Evolutionary conservation across 1,140 invertebrate genomes (phyloP).

Genomic region (Cyclargus thomasi): DNA sequence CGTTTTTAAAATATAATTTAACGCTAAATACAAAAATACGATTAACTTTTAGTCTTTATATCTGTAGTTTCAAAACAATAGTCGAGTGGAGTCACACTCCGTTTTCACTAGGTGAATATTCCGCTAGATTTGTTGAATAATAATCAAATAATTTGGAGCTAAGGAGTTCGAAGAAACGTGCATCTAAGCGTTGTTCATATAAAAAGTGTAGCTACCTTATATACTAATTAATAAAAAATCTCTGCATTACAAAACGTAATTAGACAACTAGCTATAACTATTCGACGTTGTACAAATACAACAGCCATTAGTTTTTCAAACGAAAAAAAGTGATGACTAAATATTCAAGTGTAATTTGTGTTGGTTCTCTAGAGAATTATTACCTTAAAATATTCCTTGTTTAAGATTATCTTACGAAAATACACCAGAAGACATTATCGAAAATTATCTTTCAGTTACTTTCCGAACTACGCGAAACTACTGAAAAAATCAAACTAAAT

Average conservation of each 20-base stretch:
- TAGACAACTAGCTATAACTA: slow-evolving; percentile 1
- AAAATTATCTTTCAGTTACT: too few relatives aligned
- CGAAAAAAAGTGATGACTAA: too few relatives aligned
- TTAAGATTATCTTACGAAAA: too few relatives aligned
- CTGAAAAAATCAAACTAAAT: too few relatives aligned
- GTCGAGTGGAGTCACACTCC: background rate
- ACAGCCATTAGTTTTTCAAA: too few relatives aligned
- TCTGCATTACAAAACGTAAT: slow-evolving; percentile 10
- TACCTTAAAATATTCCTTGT: too few relatives aligned
- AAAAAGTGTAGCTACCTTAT: slow-evolving; percentile 14
- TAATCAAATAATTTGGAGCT: background rate
- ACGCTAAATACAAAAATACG: background rate
- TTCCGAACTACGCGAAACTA: too few relatives aligned
- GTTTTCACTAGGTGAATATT: background rate
- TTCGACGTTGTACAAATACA: background rate
- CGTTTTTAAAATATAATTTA: background rate
- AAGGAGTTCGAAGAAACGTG: background rate
- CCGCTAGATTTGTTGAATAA: background rate
- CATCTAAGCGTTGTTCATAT: slow-evolving; percentile 6
- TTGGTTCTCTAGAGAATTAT: too few relatives aligned
- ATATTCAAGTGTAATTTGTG: too few relatives aligned
- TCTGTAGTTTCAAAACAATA: background rate
- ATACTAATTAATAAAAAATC: slow-evolving; percentile 10
- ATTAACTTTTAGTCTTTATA: background rate
- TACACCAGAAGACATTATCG: too few relatives aligned